phyloP scores from a whole-genome alignment of 2,113 vertebrate genomes.

The Sinocyclocheilus anshuiensis region DNA sequence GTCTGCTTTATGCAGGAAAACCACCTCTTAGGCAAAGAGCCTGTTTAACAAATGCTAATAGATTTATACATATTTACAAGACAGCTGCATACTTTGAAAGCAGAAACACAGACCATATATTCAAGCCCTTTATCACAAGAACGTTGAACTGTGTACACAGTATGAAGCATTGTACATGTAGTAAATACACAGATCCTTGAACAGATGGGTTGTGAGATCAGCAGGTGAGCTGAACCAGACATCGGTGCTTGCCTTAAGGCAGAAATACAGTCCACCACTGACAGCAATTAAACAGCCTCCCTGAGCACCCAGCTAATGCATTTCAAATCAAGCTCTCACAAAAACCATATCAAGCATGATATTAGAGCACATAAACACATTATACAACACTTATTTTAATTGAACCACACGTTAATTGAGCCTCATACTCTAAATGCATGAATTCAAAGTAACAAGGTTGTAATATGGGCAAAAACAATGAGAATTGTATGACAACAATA shows the following conservation, averaged over 20 bases:
- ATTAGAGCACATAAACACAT: constrained; percentile 21
- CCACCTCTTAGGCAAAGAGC: not conserved
- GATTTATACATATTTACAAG: constrained; percentile 28
- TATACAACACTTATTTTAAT: constrained; percentile 9
- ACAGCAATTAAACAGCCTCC: constrained; percentile 32
- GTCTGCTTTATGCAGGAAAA: not conserved
- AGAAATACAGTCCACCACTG: constrained; percentile 32
- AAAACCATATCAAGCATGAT: constrained; percentile 13
- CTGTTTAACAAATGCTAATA: constrained; percentile 1
- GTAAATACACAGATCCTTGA: constrained; percentile 18
- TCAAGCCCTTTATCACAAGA: not conserved
- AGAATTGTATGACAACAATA: not conserved
- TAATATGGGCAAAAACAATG: not conserved
- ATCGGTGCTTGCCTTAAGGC: constrained; percentile 21
- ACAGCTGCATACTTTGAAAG: not conserved
- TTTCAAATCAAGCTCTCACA: constrained; percentile 32
- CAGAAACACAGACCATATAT: constrained; percentile 17
- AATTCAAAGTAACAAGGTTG: constrained; percentile 1
- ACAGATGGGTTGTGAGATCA: constrained; percentile 39
- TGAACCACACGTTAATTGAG: constrained; percentile 11
- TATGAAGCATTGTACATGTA: not conserved
- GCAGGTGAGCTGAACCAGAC: constrained; percentile 41
- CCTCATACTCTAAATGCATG: not conserved
- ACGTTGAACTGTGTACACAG: not conserved
- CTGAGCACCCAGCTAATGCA: constrained; percentile 38